Evolutionary conservation across 2,113 vertebrate genomes (phyloP).

Genomic region (Protobothrops flavoviridis): DNA sequence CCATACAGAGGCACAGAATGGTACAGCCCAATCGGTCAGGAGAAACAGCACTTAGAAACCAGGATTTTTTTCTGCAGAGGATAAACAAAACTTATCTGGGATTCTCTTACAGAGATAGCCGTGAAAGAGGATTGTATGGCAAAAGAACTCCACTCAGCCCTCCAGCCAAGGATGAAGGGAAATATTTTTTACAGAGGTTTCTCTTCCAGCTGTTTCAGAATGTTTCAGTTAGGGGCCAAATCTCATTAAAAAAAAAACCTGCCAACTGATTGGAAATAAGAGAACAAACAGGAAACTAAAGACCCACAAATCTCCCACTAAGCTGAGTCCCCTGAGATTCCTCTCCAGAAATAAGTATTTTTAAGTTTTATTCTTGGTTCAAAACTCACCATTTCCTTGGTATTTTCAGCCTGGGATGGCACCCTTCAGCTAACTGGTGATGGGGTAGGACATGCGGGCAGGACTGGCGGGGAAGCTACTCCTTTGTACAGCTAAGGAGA

Average conservation of each 20-base stretch:
- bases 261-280: not conserved
- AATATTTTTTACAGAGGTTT: not conserved
- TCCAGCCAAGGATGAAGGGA: not conserved
- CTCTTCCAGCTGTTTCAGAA: not conserved
- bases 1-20: not conserved
- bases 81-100: not conserved
- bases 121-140: not conserved
- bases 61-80: not conserved
- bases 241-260: not conserved
- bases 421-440: not conserved
- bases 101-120: not conserved
- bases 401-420: not conserved
- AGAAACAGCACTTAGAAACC: not conserved
- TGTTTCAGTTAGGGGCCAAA: not conserved
- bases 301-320: too few species aligned
- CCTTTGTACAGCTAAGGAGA: constrained; percentile 4
- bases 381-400: not conserved
- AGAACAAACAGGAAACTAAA: not conserved
- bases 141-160: not conserved
- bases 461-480: not conserved
- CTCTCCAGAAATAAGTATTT: not conserved
- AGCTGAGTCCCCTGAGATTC: too few species aligned
- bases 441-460: not conserved
- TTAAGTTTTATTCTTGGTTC: not conserved
- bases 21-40: not conserved